A percentile compares a stretch with the other conserved stretches of the same genome.
Evolutionary conservation across 2,797 vertebrate genomes (phyloP).

Genomic region (Cynodonichthys magdalenae): DNA sequence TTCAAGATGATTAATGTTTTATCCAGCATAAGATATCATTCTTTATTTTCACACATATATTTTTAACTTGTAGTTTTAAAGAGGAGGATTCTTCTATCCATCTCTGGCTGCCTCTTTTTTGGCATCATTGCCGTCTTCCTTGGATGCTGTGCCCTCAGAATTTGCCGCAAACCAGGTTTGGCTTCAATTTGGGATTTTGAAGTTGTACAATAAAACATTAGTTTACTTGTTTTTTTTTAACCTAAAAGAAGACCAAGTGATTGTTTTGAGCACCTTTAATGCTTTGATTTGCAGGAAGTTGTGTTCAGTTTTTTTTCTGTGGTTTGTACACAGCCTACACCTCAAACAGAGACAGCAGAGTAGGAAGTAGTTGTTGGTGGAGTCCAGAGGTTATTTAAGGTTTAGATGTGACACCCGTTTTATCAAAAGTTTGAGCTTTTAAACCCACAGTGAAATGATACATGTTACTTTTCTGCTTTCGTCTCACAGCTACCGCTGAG

Average conservation of each 20-base stretch:
- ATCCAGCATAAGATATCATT: too few relatives aligned
- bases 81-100: constrained; percentile 79
- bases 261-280: accelerated
- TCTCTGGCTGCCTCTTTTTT: constrained; percentile 74
- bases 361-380: background rate
- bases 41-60: background rate
- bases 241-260: background rate
- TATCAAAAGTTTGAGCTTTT: background rate
- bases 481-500: constrained; percentile 26
- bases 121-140: constrained; percentile 60
- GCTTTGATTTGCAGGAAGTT: background rate
- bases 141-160: constrained; percentile 65
- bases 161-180: constrained; percentile 71
- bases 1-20: background rate
- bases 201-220: background rate
- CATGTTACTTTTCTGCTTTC: constrained; percentile 6
- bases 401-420: background rate
- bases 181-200: background rate
- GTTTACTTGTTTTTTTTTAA: too few relatives aligned
- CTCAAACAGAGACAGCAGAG: background rate
- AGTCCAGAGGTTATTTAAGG: background rate
- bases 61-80: constrained; percentile 72
- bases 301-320: background rate
- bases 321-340: accelerated
- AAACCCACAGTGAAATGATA: background rate